Evolutionary conservation across 2,797 vertebrate species (phyloP).

Genomic region (Cirrhinus molitorella): DNA sequence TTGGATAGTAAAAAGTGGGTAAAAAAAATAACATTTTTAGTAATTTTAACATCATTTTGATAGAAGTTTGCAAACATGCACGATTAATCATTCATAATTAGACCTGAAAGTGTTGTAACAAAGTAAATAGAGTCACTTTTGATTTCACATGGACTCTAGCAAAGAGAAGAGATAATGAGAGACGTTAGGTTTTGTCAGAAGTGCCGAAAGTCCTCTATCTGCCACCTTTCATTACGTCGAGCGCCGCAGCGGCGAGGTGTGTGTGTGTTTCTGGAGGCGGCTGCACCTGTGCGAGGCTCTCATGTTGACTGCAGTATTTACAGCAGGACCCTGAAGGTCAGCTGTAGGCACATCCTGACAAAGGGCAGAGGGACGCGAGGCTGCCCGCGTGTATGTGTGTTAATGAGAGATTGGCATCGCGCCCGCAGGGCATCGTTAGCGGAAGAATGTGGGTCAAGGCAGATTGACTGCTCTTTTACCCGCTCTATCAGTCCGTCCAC

Average conservation of each 20-base stretch:
- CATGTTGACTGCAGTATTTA: constrained; percentile 62
- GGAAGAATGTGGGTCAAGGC: constrained; percentile 82
- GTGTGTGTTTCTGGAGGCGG: constrained; percentile 62
- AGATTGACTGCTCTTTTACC: constrained; percentile 68
- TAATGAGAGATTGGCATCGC: constrained; percentile 80
- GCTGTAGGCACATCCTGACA: constrained; percentile 71
- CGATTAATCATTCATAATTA: background rate
- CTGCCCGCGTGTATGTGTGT: constrained; percentile 60
- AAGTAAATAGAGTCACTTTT: background rate
- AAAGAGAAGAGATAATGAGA: constrained; percentile 4
- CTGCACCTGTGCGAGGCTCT: constrained; percentile 86
- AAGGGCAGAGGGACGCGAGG: constrained; percentile 57
- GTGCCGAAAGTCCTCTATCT: constrained; percentile 73
- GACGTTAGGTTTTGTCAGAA: constrained; percentile 38
- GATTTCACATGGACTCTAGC: background rate
- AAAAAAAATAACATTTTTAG: too few relatives aligned
- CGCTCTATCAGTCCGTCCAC: constrained; percentile 41
- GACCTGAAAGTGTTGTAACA: background rate
- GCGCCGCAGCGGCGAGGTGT: constrained; percentile 57
- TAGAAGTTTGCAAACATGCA: background rate
- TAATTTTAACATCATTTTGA: background rate
- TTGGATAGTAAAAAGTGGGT: background rate
- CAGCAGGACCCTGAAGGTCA: constrained; percentile 71
- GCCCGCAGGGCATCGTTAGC: constrained; percentile 83
- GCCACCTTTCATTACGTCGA: constrained; percentile 91